These are phyloP conservation scores for Nycticorax nycticorax DNA, from an alignment of 2,113 vertebrate genomes.

Conservation along the genomic window DNA sequence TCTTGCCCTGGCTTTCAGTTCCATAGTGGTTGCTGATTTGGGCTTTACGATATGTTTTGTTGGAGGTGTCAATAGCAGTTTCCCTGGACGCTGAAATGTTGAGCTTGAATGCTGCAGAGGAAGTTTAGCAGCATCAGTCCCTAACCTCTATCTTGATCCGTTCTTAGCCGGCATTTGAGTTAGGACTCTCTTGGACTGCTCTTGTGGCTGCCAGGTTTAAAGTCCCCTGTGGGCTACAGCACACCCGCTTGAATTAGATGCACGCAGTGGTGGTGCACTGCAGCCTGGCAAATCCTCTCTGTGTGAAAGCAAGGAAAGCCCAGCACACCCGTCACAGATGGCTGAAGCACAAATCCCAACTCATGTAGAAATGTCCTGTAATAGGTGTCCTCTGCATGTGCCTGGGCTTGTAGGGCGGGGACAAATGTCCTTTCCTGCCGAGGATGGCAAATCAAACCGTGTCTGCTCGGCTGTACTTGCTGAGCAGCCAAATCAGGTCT, in stretches of 20 bases:
- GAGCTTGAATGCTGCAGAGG: not conserved
- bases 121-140: not conserved
- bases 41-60: not conserved
- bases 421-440: not conserved
- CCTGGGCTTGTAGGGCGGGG: not conserved
- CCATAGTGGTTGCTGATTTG: not conserved
- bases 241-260: fast-evolving
- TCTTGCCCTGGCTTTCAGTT: not conserved
- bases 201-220: not conserved
- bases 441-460: not conserved
- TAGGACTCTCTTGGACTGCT: not conserved
- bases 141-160: not conserved
- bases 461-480: not conserved
- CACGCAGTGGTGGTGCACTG: not conserved
- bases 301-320: not conserved
- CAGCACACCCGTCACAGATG: fast-evolving
- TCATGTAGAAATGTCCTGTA: fast-evolving
- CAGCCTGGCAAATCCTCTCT: not conserved
- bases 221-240: not conserved
- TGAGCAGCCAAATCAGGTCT: not conserved
- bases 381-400: not conserved
- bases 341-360: not conserved
- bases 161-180: not conserved
- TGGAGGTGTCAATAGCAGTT: not conserved
- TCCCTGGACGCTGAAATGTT: fast-evolving